phyloP scores from a whole-genome alignment of 2,888 invertebrate genomes.

The Epicampocera succincta region DNA sequence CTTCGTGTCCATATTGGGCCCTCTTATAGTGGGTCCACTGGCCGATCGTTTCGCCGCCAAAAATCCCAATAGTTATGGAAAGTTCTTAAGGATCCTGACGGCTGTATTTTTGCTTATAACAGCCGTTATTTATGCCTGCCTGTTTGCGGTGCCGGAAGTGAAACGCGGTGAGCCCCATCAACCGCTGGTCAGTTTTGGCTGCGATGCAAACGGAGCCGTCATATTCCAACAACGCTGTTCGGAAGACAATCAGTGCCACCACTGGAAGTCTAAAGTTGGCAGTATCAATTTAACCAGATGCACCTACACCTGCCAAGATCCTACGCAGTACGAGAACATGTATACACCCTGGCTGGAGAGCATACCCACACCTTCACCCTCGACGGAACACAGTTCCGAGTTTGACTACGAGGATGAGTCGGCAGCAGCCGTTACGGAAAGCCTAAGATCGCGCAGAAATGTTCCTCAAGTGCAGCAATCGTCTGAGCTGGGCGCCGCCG shows the following conservation, averaged over 20 bases:
- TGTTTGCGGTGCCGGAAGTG: constrained; percentile 86
- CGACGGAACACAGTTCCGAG: constrained; percentile 80
- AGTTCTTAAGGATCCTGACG: constrained; percentile 86
- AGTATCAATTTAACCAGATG: constrained; percentile 86
- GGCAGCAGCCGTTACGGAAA: constrained; percentile 77
- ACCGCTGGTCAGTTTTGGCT: constrained; percentile 87
- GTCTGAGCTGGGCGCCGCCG: constrained; percentile 73
- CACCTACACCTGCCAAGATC: constrained; percentile 86
- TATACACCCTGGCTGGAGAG: constrained; percentile 79
- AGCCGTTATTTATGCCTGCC: constrained; percentile 86
- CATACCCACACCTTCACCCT: constrained; percentile 76
- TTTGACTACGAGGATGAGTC: constrained; percentile 81
- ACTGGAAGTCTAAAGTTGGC: constrained; percentile 86
- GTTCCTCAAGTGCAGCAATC: constrained; percentile 58
- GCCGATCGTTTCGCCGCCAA: constrained; percentile 84
- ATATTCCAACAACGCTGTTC: constrained; percentile 89
- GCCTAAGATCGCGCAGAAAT: constrained; percentile 72
- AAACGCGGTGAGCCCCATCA: constrained; percentile 83
- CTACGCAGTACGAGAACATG: constrained; percentile 79
- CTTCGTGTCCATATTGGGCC: constrained; percentile 89
- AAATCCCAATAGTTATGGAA: constrained; percentile 83
- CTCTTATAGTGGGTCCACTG: constrained; percentile 88
- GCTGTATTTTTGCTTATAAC: constrained; percentile 86
- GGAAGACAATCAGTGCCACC: constrained; percentile 86
- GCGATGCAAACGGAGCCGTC: constrained; percentile 86